Percentiles rank a stretch among this genome's conserved stretches.
Conservation (phyloP, 2,113 vertebrate genomes). For the Strigops habroptila region DNA sequence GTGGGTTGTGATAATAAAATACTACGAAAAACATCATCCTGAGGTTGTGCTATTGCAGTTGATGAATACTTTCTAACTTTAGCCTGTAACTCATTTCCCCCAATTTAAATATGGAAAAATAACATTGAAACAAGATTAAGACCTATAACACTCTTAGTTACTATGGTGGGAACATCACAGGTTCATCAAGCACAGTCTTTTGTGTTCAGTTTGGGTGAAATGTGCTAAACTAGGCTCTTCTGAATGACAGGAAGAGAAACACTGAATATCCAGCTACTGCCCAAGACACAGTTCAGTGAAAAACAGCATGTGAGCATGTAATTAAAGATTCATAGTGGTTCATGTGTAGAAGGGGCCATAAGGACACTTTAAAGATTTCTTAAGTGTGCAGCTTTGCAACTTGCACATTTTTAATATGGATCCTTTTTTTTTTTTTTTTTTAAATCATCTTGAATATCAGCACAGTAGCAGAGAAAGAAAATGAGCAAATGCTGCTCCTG, state of each 20-base stretch:
- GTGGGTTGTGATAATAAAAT: not conserved
- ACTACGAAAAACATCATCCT: not conserved
- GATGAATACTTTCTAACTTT: not conserved
- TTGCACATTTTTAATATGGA: conserved; percentile 1
- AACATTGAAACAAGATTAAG: not conserved
- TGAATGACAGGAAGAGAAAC: not conserved
- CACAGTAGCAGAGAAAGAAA: conserved; percentile 16
- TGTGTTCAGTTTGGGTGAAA: not conserved
- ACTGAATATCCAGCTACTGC: not conserved
- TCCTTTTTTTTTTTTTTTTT: not conserved
- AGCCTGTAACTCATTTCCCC: not conserved
- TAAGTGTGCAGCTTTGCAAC: not conserved
- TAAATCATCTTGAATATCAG: conserved; percentile 16
- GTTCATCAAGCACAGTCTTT: not conserved
- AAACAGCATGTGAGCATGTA: not conserved
- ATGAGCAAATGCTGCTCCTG: conserved; percentile 55
- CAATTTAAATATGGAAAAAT: not conserved
- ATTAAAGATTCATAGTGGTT: not conserved
- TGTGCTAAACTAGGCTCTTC: not conserved
- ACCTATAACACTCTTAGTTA: not conserved
- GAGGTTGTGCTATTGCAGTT: not conserved
- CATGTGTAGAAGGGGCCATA: not conserved
- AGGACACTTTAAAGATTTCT: not conserved
- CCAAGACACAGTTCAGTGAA: not conserved
- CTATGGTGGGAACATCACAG: not conserved